Evolutionary conservation across 2,113 vertebrate genomes (phyloP).

Genomic region (Alethe diademata): DNA sequence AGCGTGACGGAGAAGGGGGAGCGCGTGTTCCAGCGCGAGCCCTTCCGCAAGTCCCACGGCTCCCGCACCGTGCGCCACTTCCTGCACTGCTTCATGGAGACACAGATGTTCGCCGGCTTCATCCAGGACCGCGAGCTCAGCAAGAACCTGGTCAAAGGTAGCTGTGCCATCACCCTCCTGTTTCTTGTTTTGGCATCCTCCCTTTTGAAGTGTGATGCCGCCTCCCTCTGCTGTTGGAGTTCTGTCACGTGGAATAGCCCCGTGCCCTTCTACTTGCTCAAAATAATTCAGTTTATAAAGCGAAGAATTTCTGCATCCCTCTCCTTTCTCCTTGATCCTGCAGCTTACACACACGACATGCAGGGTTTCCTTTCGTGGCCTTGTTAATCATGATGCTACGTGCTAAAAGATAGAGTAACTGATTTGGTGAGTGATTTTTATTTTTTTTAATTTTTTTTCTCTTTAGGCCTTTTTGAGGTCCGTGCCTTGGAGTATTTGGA

Average conservation of each 20-base stretch:
- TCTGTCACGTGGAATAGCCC: fast-evolving
- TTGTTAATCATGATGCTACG: not conserved
- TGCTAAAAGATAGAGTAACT: not conserved
- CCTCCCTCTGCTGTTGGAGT: not conserved
- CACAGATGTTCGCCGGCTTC: conserved; percentile 98
- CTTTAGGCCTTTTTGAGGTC: conserved; percentile 90
- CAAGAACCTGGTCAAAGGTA: conserved; percentile 86
- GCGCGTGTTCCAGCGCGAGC: conserved; percentile 86
- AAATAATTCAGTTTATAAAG: not conserved
- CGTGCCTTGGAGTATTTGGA: conserved; percentile 89
- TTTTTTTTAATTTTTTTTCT: not conserved
- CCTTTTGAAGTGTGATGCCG: fast-evolving
- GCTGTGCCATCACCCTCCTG: not conserved
- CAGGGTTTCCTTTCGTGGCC: not conserved
- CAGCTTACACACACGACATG: not conserved
- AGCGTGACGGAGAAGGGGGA: conserved; percentile 78
- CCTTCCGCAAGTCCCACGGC: conserved; percentile 88
- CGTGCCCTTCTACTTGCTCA: fast-evolving
- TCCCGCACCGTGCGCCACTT: conserved; percentile 89
- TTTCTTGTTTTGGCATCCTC: not conserved
- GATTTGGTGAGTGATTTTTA: not conserved
- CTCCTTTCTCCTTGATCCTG: not conserved
- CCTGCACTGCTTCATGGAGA: conserved; percentile 97
- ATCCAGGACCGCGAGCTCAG: conserved; percentile 94
- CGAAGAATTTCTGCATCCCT: not conserved